Evolutionary conservation across 2,113 vertebrate species (phyloP), one percentile per base, ranked within the genome.

Genomic region (Hypanus sabinus): DNA sequence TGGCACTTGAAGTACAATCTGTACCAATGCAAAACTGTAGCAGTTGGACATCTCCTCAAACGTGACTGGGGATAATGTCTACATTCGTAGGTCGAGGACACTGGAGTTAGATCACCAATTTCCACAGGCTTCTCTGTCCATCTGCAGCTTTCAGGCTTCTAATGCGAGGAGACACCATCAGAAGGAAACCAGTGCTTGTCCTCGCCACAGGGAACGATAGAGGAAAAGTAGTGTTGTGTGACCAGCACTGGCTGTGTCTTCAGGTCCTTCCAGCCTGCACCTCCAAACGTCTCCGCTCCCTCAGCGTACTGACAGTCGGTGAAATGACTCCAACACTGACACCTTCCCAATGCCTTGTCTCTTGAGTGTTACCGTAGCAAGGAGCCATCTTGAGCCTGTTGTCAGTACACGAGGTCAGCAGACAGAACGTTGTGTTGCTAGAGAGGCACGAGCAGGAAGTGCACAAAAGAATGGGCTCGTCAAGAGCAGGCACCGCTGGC

Each of bases 131-230:
- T 94, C 83, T 3, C 94, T 95, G 95, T 95, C 93, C 95, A 60
- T 95, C 97, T 97, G 97, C 80, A 68, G 76, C 93, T 94, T 94
- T 38, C 62, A 94, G 95, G 96, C 96, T 97, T 98, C 98, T 98
- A 98, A 98, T 98, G 98, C 98, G 98, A 97, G 96, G 97, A 96
- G 95, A 95, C 95, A 96, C 95, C 95, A 96, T 87, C 94, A 94
- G 46, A 94, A 95, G 94, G 95, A 95, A 95, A 95, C 95, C 97
- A 97, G 97, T 98, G 97, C 97, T 97, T 96, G 95, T 97, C 96
- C 96, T 95, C 95, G 96, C 95, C 94, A 96, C 96, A 97, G 96
- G 97, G 97, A 96, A 96, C 27, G 95, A 95, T 95, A 95, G 95
- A 95, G 95, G 95, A 95, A 46, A 92, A 93, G 94, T 94, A 71